Percentiles rank a stretch among this genome's conserved stretches.
phyloP scores from a whole-genome alignment of 2,797 vertebrate genomes.

The Amphiprion clarkii region DNA sequence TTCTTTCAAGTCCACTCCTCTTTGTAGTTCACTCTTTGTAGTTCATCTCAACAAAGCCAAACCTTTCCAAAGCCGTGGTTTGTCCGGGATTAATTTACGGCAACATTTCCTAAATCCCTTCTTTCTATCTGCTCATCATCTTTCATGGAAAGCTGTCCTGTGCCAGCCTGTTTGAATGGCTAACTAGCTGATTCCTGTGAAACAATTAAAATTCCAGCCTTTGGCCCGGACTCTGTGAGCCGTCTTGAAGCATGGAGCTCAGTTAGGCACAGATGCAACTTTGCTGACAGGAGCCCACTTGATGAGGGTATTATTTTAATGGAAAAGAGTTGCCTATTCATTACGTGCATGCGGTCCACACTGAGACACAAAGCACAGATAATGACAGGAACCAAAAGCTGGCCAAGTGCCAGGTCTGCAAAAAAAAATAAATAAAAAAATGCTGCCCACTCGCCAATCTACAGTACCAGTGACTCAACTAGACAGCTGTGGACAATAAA shows the following conservation, averaged over 20 bases:
- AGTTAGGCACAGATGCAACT: constrained; percentile 61
- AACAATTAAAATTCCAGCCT: constrained; percentile 83
- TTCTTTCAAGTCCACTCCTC: constrained; percentile 63
- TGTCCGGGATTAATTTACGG: constrained; percentile 74
- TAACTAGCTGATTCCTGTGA: constrained; percentile 74
- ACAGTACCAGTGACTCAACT: constrained; percentile 59
- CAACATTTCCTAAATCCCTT: constrained; percentile 72
- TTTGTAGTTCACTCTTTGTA: constrained; percentile 73
- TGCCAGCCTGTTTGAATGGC: constrained; percentile 59
- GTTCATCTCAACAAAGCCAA: constrained; percentile 63
- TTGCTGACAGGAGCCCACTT: constrained; percentile 72
- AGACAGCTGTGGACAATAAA: constrained; percentile 70
- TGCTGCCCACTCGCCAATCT: constrained; percentile 54
- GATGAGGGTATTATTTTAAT: constrained; percentile 86
- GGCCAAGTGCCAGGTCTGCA: constrained; percentile 61
- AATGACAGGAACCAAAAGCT: constrained; percentile 77
- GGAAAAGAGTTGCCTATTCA: constrained; percentile 81
- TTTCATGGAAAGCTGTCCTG: constrained; percentile 48
- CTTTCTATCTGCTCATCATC: constrained; percentile 57
- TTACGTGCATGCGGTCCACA: constrained; percentile 75
- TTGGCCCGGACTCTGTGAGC: constrained; percentile 64
- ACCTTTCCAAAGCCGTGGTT: constrained; percentile 71
- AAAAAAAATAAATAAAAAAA: constrained; percentile 5
- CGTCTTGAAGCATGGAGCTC: constrained; percentile 60
- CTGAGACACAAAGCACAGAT: constrained; percentile 80